Evolutionary conservation across 2,797 vertebrate genomes (phyloP).

Genomic region (Chelidonichthys spinosus): DNA sequence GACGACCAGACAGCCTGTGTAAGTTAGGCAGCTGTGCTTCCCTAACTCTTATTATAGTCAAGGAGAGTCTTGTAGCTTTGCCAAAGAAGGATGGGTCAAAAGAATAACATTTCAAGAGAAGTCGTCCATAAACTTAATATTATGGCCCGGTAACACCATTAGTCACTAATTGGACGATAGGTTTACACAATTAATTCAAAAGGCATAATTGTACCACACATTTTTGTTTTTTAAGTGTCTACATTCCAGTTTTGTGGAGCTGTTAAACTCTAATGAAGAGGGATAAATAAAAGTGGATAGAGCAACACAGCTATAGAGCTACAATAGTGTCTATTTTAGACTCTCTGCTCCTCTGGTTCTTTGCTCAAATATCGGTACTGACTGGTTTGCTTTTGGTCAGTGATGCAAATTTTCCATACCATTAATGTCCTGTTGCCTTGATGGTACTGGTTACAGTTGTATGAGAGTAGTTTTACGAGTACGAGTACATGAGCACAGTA

Average conservation of each 20-base stretch:
- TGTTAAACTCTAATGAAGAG: not conserved
- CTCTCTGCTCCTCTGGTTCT: not conserved
- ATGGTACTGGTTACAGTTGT: too few species aligned
- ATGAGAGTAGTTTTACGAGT: too few species aligned
- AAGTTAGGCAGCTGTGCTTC: conserved; percentile 69
- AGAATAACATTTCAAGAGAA: not conserved
- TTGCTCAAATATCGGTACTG: not conserved
- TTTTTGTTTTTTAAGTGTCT: not conserved
- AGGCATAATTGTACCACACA: not conserved
- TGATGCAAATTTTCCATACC: not conserved
- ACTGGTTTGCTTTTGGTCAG: conserved; percentile 2
- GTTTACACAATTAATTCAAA: not conserved
- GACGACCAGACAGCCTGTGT: conserved; percentile 78
- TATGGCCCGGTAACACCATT: not conserved
- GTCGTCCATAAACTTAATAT: not conserved
- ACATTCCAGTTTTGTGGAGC: not conserved
- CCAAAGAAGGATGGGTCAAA: conserved; percentile 13
- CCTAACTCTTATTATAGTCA: conserved; percentile 23
- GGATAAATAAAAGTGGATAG: not conserved
- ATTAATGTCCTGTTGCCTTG: too few species aligned
- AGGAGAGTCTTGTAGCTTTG: not conserved
- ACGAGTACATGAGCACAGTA: too few species aligned
- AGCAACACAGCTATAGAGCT: not conserved
- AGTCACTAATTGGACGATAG: not conserved
- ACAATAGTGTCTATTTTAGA: not conserved